These are phyloP conservation scores for Muscidifurax raptorellus DNA, from an alignment of 1,140 invertebrate species.

Conservation along the genomic window DNA sequence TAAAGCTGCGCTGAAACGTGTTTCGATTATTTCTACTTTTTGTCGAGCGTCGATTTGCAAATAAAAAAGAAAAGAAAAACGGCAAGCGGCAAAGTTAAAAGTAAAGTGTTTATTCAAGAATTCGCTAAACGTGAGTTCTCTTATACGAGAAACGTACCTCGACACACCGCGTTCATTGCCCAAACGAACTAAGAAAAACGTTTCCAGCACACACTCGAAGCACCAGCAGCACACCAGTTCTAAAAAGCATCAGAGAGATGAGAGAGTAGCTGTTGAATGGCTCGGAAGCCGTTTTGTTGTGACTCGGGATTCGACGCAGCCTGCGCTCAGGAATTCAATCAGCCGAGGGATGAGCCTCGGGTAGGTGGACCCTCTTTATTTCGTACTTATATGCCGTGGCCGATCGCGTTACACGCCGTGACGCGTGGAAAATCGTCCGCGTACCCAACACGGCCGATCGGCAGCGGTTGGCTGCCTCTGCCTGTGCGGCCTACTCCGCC, in stretches of 20 bases:
- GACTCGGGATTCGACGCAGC: neutral
- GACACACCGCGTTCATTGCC: neutral
- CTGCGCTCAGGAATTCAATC: slow-evolving; percentile 10
- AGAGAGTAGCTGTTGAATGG: neutral
- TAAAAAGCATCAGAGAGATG: neutral
- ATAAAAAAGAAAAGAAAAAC: neutral
- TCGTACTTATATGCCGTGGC: slow-evolving; percentile 13
- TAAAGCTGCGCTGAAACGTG: neutral
- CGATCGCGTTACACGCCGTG: slow-evolving; percentile 16
- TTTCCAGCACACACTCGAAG: neutral
- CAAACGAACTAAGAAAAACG: neutral
- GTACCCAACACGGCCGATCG: neutral
- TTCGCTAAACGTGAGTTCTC: neutral
- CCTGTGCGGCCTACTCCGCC: neutral
- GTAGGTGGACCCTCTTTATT: slow-evolving; percentile 26
- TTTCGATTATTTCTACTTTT: neutral
- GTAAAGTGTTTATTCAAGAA: neutral
- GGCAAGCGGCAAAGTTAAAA: neutral
- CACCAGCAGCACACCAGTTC: neutral
- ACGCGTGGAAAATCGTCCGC: slow-evolving; percentile 16
- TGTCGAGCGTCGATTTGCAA: neutral
- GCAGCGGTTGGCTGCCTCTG: neutral
- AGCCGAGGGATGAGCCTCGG: slow-evolving; percentile 1
- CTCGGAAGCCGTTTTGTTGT: slow-evolving; percentile 3
- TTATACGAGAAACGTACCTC: neutral